Evolutionary conservation across 2,888 invertebrate genomes (phyloP).

Genomic region (Molorchus minor): DNA sequence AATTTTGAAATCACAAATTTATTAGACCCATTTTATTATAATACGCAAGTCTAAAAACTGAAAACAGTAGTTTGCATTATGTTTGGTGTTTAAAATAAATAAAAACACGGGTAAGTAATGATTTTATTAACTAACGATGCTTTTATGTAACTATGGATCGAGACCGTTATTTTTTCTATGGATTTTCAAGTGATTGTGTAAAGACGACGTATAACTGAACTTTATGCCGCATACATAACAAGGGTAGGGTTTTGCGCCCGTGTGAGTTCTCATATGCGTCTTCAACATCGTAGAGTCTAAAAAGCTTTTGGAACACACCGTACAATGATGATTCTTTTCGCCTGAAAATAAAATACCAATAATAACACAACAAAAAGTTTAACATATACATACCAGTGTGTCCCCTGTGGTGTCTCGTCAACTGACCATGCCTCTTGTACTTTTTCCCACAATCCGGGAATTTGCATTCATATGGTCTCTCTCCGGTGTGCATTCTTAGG

Average conservation of each 20-base stretch:
- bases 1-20: too few relatives aligned
- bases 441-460: constrained; percentile 46
- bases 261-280: constrained; percentile 45
- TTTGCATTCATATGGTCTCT: constrained; percentile 49
- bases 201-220: constrained; percentile 49
- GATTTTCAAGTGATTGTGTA: constrained; percentile 46
- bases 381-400: constrained; percentile 45
- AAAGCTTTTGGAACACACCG: constrained; percentile 47
- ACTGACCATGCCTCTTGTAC: constrained; percentile 50
- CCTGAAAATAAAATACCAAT: constrained; percentile 36
- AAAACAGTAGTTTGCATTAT: too few relatives aligned
- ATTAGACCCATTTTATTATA: too few relatives aligned
- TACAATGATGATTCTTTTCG: constrained; percentile 49
- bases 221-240: constrained; percentile 45
- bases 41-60: too few relatives aligned
- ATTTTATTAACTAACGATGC: too few relatives aligned
- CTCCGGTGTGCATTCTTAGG: constrained; percentile 48
- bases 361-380: not conserved
- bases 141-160: not conserved
- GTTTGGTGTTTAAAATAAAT: too few relatives aligned
- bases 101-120: too few relatives aligned
- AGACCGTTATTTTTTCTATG: constrained; percentile 35
- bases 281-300: constrained; percentile 47
- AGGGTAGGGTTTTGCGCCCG: constrained; percentile 47
- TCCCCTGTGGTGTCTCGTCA: constrained; percentile 46